Evolutionary conservation across 2,888 invertebrate genomes (phyloP), one percentile per base, ranked within the genome.

Genomic region (Luperina nickerlii): DNA sequence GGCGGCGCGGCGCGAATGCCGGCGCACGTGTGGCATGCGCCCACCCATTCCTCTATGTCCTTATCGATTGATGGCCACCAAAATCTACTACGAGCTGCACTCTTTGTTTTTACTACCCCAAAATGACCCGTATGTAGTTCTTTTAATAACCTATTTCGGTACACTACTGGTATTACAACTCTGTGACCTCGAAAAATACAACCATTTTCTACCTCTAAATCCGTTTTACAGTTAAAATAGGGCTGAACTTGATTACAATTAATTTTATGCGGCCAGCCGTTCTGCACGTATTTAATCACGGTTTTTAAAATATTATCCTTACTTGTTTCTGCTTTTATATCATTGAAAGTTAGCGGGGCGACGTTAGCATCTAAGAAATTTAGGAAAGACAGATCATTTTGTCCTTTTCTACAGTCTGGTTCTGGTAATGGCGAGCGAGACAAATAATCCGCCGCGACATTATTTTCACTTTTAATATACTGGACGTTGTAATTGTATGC

Each of bases 81-180:
- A 42, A 76, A 57, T 27, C 78, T 72, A 69, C 81, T 78, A 18
- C 79, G 78, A 18, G 74, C 72, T 5, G n/a, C 54, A 73, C 81
- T 75, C 72, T 76, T 81, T 32, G 65, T 75, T 69, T 81, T 78
- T 18, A 60, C 51, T 4, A 81, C 45, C 2, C 70, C 74, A 8
- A 74, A 70, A 66, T 76, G 70, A 24, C 66, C 45, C 2, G 67
- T 45, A 48, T 75, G 67, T 7, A 74, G 2, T 45, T 74, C 74
- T n/a, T 45, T 6, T 24, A 80, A 48, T 32, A 80, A 65, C 13
- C 57, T 38, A 3, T 76, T 32, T 48, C 70, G 63, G 5, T n/a
- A 69, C 15, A 51, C 45, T 1, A 32, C 11, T 42, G 80, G 73
- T 42, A 80, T 76, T 6, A 80, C 73, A n/a, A 76, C 51, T 76